Conservation (phyloP, 2,797 vertebrate genomes). For the Hyperoplus lanceolatus region DNA sequence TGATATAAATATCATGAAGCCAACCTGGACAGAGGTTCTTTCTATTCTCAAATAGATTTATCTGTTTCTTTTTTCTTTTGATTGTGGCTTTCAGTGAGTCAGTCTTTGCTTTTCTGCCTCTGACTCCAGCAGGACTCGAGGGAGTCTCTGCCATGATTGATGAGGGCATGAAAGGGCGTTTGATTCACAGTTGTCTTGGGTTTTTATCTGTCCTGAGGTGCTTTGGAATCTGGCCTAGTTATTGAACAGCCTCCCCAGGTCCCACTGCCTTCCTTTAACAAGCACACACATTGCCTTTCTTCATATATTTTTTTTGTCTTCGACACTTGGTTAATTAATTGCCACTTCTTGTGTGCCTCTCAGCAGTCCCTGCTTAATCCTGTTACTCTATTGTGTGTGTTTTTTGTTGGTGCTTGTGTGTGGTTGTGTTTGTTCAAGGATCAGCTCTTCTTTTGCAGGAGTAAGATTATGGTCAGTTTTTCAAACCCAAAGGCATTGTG, state of each 20-base stretch:
- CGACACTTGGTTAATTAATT: conserved; percentile 77
- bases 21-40: conserved; percentile 52
- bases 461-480: conserved; percentile 56
- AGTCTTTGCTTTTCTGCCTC: conserved; percentile 49
- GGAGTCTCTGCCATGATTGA: conserved; percentile 76
- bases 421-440: conserved; percentile 56
- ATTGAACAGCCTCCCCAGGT: conserved; percentile 74
- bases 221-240: conserved; percentile 81
- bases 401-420: conserved; percentile 46
- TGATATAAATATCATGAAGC: conserved; percentile 46
- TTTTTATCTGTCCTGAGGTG: conserved; percentile 78
- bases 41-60: conserved; percentile 56
- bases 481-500: conserved; percentile 28
- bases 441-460: conserved; percentile 60
- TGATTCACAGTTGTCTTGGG: conserved; percentile 78
- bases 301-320: conserved; percentile 65
- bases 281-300: conserved; percentile 70
- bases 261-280: conserved; percentile 64
- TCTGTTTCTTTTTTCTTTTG: conserved; percentile 58
- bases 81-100: conserved; percentile 56
- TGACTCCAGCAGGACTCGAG: conserved; percentile 66
- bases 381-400: conserved; percentile 71
- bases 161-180: conserved; percentile 79
- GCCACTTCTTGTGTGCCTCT: conserved; percentile 72
- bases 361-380: conserved; percentile 78